A percentile compares a stretch with the other conserved stretches of the same genome.
These are phyloP conservation scores for Yasuhikotakia modesta DNA, from an alignment of 2,797 vertebrate genomes.

Conservation along the genomic window DNA sequence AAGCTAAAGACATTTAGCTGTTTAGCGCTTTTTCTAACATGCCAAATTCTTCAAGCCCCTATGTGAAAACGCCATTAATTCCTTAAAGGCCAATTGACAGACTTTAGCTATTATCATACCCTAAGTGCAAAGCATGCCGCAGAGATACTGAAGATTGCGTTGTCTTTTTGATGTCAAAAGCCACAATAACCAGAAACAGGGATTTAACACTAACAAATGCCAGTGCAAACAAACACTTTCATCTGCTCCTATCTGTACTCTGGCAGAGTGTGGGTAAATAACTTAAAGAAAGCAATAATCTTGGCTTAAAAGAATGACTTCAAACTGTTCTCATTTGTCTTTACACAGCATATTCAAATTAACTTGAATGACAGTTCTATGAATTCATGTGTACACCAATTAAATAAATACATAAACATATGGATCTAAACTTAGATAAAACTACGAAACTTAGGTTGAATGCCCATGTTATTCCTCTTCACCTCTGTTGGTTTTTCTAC, in stretches of 20 bases:
- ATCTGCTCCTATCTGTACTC: constrained; percentile 41
- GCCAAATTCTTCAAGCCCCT: background rate
- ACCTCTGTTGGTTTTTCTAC: constrained; percentile 10
- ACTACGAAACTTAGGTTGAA: background rate
- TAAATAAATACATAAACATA: constrained; percentile 29
- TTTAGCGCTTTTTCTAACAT: background rate
- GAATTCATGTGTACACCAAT: constrained; percentile 44
- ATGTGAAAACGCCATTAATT: constrained; percentile 1
- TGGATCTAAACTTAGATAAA: background rate
- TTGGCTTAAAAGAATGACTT: constrained; percentile 22
- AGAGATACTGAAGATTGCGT: constrained; percentile 50
- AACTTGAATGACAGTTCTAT: constrained; percentile 51
- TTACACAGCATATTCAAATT: constrained; percentile 32
- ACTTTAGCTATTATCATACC: constrained; percentile 49
- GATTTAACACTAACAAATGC: constrained; percentile 58
- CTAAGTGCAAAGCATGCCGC: constrained; percentile 46
- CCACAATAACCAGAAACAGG: constrained; percentile 59
- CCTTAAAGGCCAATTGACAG: constrained; percentile 10
- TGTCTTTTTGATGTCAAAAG: constrained; percentile 60
- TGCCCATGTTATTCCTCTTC: background rate
- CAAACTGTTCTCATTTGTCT: constrained; percentile 17
- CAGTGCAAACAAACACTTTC: constrained; percentile 61
- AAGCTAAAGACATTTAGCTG: no score
- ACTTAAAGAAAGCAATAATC: constrained; percentile 31
- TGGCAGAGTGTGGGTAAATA: constrained; percentile 33